Percentiles rank a stretch among this genome's conserved stretches.
Conservation (phyloP, 2,888 invertebrate genomes). For the Chydorus sphaericus region DNA sequence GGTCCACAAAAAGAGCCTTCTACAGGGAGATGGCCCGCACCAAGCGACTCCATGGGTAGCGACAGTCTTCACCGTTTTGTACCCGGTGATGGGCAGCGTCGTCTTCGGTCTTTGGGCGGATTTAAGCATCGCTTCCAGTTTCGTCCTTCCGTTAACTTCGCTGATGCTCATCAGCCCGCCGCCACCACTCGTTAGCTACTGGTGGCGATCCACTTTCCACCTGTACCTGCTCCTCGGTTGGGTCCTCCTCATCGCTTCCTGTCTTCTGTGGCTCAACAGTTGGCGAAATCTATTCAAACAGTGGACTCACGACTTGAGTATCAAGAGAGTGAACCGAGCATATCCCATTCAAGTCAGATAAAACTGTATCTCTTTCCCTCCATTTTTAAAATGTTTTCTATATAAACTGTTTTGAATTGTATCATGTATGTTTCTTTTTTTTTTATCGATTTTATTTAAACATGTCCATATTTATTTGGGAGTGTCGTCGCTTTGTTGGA, state of each 20-base stretch:
- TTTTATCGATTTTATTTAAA: not conserved
- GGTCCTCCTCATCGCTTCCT: not conserved
- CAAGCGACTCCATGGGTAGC: conserved; percentile 9
- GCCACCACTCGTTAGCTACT: not conserved
- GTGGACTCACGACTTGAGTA: not conserved
- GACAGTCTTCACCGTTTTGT: conserved; percentile 3
- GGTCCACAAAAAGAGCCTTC: not conserved
- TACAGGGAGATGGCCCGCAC: not conserved
- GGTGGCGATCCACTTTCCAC: not conserved
- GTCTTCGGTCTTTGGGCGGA: conserved; percentile 12
- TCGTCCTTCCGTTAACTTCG: conserved; percentile 7
- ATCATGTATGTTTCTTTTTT: too few species aligned
- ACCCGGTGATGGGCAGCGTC: conserved; percentile 10
- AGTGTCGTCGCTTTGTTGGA: not conserved
- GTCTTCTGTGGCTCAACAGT: not conserved
- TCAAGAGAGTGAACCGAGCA: not conserved
- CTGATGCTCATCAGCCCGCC: conserved; percentile 6
- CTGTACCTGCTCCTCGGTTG: conserved; percentile 1
- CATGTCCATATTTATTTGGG: not conserved
- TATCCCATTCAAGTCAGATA: not conserved
- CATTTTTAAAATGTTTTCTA: too few species aligned
- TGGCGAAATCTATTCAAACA: not conserved
- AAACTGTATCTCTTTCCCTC: not conserved
- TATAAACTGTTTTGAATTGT: too few species aligned
- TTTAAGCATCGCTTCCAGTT: conserved; percentile 2